Conservation (phyloP, 2,113 vertebrate genomes). For the Sturnus vulgaris region DNA sequence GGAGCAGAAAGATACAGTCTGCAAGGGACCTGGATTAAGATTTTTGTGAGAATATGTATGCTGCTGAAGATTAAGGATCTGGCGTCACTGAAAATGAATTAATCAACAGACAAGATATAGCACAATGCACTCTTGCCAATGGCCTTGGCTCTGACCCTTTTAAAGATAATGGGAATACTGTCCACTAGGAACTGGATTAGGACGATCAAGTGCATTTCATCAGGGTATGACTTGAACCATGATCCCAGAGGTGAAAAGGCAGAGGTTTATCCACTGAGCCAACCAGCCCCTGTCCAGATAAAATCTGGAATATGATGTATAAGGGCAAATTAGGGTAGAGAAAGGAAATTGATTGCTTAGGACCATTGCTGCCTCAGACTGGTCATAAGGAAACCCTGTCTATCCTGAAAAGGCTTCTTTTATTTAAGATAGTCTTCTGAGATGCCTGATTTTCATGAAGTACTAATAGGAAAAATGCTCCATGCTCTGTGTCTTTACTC, state of each 20-base stretch:
- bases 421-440: neutral
- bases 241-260: conserved; percentile 71
- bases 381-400: neutral
- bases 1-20: neutral
- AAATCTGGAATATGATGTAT: conserved; percentile 71
- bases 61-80: conserved; percentile 52
- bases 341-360: conserved; percentile 55
- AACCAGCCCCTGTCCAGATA: conserved; percentile 65
- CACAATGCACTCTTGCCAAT: conserved; percentile 59
- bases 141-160: conserved; percentile 73
- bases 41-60: conserved; percentile 27
- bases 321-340: conserved; percentile 59
- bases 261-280: conserved; percentile 70
- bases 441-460: neutral
- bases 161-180: conserved; percentile 73
- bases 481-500: neutral
- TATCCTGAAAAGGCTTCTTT: neutral
- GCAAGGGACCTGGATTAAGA: conserved; percentile 5
- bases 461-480: neutral
- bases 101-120: conserved; percentile 67
- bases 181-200: conserved; percentile 73
- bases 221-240: conserved; percentile 71
- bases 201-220: conserved; percentile 72
- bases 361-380: neutral
- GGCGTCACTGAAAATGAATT: conserved; percentile 66